These are phyloP conservation scores for Therioaphis trifolii DNA, from an alignment of 2,888 invertebrate genomes.

Conservation along the genomic window DNA sequence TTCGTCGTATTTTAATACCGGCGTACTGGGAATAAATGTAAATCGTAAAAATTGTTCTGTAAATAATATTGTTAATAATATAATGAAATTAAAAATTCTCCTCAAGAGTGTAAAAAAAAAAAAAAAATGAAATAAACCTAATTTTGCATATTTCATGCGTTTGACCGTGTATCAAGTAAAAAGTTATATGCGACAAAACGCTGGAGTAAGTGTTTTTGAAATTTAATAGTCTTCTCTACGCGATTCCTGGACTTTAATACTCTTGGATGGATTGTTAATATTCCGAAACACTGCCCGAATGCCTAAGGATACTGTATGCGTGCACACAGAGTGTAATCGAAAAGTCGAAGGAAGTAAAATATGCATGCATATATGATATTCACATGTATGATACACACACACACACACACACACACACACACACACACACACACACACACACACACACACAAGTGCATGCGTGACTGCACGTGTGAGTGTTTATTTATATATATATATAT, in stretches of 20 bases:
- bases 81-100: too few species aligned
- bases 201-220: not conserved
- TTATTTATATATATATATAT: not conserved
- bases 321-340: not conserved
- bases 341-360: not conserved
- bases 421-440: too few species aligned
- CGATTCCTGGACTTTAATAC: slow-evolving; percentile 12
- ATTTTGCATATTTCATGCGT: not conserved
- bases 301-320: not conserved
- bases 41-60: too few species aligned
- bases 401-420: too few species aligned
- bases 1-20: too few species aligned
- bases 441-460: too few species aligned
- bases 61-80: too few species aligned
- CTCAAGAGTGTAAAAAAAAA: too few species aligned
- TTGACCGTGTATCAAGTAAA: not conserved
- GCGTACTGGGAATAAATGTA: too few species aligned
- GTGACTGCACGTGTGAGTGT: too few species aligned
- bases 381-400: too few species aligned
- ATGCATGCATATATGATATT: not conserved
- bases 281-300: not conserved
- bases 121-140: too few species aligned
- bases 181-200: not conserved
- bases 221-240: not conserved
- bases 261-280: slow-evolving; percentile 20